Conservation (phyloP, 1,140 invertebrate species). For the Drosophila teissieri region DNA sequence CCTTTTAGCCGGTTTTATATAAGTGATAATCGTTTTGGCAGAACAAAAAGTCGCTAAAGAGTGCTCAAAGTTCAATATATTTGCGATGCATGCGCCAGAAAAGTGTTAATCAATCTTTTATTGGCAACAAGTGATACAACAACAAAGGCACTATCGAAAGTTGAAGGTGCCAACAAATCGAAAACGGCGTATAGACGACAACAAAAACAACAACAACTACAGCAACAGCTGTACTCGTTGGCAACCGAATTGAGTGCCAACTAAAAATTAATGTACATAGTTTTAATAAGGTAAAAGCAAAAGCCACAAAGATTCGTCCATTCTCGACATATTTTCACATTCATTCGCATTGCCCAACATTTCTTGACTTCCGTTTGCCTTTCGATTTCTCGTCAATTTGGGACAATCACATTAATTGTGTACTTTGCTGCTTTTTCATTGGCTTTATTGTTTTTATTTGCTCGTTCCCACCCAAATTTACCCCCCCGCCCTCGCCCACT, state of each 20-base stretch:
- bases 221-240: slow-evolving; percentile 25
- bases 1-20: slow-evolving; percentile 34
- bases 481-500: too few species aligned
- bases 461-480: not conserved
- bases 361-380: slow-evolving; percentile 13
- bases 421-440: slow-evolving; percentile 40
- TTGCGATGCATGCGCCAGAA: slow-evolving; percentile 51
- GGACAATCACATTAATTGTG: slow-evolving; percentile 67
- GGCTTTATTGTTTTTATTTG: slow-evolving; percentile 48
- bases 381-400: slow-evolving; percentile 60
- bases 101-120: slow-evolving; percentile 73
- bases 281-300: slow-evolving; percentile 43
- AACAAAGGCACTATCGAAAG: slow-evolving; percentile 44
- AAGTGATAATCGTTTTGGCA: slow-evolving; percentile 31
- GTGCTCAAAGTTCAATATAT: slow-evolving; percentile 54
- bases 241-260: slow-evolving; percentile 41
- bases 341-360: slow-evolving; percentile 16
- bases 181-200: slow-evolving; percentile 17
- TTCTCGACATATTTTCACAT: slow-evolving; percentile 14
- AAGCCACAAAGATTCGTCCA: slow-evolving; percentile 27
- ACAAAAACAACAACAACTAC: slow-evolving; percentile 24
- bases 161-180: slow-evolving; percentile 61
- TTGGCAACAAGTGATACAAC: slow-evolving; percentile 61
- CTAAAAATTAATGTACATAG: slow-evolving; percentile 28
- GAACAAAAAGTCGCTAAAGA: slow-evolving; percentile 22